phyloP scores from a whole-genome alignment of 1,140 invertebrate species.

The Archegozetes longisetosus region DNA sequence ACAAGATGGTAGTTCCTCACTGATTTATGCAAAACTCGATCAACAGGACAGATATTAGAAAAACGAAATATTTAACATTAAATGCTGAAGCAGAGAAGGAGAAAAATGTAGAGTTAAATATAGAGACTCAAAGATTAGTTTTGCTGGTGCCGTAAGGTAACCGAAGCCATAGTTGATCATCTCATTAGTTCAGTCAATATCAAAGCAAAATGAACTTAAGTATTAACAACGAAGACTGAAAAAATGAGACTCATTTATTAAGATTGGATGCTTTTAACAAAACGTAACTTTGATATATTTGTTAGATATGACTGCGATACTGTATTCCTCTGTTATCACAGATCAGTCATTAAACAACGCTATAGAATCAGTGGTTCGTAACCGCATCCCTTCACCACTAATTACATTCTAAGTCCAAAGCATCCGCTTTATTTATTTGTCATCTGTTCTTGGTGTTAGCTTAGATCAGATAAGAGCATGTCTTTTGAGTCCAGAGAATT shows the following conservation, averaged over 20 bases:
- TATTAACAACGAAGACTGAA: constrained; percentile 9
- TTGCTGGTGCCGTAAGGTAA: constrained; percentile 18
- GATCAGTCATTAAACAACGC: constrained; percentile 6
- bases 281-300: constrained; percentile 16
- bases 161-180: constrained; percentile 14
- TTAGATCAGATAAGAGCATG: constrained; percentile 4
- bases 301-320: constrained; percentile 13
- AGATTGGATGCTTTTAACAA: constrained; percentile 5
- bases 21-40: too few species aligned
- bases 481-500: constrained; percentile 10
- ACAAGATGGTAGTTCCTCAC: too few species aligned
- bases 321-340: constrained; percentile 12
- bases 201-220: constrained; percentile 8
- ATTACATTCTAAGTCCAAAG: constrained; percentile 13
- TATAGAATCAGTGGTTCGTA: constrained; percentile 8
- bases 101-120: constrained; percentile 3
- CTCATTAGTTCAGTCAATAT: constrained; percentile 14
- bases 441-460: constrained; percentile 9
- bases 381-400: constrained; percentile 11
- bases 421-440: constrained; percentile 14
- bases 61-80: too few species aligned
- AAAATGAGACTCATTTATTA: constrained; percentile 8
- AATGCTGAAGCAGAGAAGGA: too few species aligned
- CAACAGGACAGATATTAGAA: too few species aligned
- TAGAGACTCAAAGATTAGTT: constrained; percentile 15